Evolutionary conservation across 2,888 invertebrate species (phyloP).

Genomic region (Sclerodermus sp.): DNA sequence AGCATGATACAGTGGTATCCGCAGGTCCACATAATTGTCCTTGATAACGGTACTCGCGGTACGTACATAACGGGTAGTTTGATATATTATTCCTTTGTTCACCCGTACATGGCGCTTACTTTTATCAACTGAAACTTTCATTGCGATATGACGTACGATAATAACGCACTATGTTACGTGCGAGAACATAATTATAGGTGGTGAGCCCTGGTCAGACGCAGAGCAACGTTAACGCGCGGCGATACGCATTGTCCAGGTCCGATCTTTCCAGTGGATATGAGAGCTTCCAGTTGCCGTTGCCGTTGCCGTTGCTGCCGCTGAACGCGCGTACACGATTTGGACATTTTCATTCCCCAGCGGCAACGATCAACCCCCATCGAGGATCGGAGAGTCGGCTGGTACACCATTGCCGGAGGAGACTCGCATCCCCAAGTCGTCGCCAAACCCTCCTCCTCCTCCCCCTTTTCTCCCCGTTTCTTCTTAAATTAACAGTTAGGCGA

Average conservation of each 20-base stretch:
- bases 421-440: too few relatives aligned
- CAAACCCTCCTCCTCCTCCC: too few relatives aligned
- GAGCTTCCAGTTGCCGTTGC: too few relatives aligned
- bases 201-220: not conserved
- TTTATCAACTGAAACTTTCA: not conserved
- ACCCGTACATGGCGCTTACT: not conserved
- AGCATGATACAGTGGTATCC: conserved; percentile 1
- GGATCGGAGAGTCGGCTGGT: too few relatives aligned
- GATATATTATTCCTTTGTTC: conserved; percentile 37
- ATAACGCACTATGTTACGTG: conserved; percentile 10
- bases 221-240: not conserved
- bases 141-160: conserved; percentile 2
- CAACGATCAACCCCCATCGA: too few relatives aligned
- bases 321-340: too few relatives aligned
- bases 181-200: conserved; percentile 9
- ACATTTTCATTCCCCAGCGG: too few relatives aligned
- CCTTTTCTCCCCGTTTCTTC: too few relatives aligned
- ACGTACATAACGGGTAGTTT: conserved; percentile 29
- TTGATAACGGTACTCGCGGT: conserved; percentile 37
- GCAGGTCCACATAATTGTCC: conserved; percentile 27
- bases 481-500: too few relatives aligned
- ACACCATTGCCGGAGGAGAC: too few relatives aligned
- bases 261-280: too few relatives aligned
- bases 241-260: not conserved
- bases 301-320: too few relatives aligned